Evolutionary conservation across 2,888 invertebrate genomes (phyloP).

Genomic region (Nebria salina): DNA sequence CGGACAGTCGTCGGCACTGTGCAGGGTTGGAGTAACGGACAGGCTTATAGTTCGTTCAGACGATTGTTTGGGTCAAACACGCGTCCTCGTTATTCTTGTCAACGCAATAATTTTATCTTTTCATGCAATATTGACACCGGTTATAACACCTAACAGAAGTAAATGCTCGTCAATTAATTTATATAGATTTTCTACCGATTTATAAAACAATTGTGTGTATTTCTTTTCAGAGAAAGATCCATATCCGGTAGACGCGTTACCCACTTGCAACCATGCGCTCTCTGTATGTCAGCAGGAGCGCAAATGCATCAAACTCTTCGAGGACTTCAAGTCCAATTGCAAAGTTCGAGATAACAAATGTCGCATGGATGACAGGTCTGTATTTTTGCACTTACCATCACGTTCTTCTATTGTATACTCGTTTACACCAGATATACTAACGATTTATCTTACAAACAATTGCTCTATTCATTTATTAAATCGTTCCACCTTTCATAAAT

Average conservation of each 20-base stretch:
- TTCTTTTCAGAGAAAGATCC: conserved; percentile 83
- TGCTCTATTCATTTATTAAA: background rate
- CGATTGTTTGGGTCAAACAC: conserved; percentile 29
- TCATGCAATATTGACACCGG: conserved; percentile 33
- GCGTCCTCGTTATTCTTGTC: conserved; percentile 20
- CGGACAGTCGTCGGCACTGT: conserved; percentile 49
- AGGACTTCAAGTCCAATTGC: conserved; percentile 88
- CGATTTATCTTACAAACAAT: background rate
- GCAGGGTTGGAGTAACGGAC: background rate
- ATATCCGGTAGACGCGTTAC: conserved; percentile 87
- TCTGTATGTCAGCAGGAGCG: conserved; percentile 85
- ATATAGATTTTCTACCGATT: background rate
- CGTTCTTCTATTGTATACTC: background rate
- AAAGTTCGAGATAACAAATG: conserved; percentile 88
- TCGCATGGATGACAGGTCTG: conserved; percentile 89
- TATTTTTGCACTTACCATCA: conserved; percentile 3
- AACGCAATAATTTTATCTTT: conserved; percentile 5
- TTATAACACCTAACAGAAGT: background rate
- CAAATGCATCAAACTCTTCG: conserved; percentile 82
- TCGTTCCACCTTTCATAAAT: too few relatives aligned
- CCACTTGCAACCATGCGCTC: conserved; percentile 89
- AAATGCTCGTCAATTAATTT: background rate
- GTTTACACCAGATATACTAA: background rate
- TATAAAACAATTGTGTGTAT: background rate
- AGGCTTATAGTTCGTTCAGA: conserved; percentile 22